Conservation (phyloP, 2,113 vertebrate species). For the Elachura formosa region DNA sequence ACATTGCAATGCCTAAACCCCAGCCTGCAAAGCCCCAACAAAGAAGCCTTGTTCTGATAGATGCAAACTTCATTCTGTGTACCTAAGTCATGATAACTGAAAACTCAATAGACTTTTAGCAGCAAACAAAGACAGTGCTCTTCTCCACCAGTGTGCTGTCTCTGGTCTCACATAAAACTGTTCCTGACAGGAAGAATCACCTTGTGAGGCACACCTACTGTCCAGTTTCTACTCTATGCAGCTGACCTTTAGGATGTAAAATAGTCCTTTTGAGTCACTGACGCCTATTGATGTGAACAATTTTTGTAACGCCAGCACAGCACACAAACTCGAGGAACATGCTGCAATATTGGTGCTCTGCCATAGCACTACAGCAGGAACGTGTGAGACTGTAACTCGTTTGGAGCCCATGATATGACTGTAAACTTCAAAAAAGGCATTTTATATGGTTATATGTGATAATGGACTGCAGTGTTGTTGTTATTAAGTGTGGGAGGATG, state of each 20-base stretch:
- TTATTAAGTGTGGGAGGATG: neutral
- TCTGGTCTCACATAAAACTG: too few relatives aligned
- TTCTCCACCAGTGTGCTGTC: accelerated
- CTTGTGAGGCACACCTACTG: neutral
- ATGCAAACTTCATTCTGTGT: neutral
- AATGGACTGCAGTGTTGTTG: neutral
- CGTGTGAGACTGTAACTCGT: neutral
- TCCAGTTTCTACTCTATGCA: neutral
- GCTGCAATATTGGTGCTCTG: too few relatives aligned
- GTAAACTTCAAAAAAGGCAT: neutral
- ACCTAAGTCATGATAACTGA: neutral
- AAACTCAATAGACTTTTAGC: too few relatives aligned
- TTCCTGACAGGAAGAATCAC: neutral
- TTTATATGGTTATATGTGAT: neutral
- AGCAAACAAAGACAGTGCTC: neutral
- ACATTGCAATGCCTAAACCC: neutral
- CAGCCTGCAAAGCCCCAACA: neutral
- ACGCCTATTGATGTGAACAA: too few relatives aligned
- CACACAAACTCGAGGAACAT: too few relatives aligned
- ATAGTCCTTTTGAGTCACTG: neutral
- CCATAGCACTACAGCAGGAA: neutral
- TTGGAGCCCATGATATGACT: neutral
- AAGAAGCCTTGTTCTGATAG: neutral
- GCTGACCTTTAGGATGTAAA: neutral
- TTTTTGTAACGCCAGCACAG: too few relatives aligned